phyloP scores from a whole-genome alignment of 2,797 vertebrate species.

The Sebastes flavidus region DNA sequence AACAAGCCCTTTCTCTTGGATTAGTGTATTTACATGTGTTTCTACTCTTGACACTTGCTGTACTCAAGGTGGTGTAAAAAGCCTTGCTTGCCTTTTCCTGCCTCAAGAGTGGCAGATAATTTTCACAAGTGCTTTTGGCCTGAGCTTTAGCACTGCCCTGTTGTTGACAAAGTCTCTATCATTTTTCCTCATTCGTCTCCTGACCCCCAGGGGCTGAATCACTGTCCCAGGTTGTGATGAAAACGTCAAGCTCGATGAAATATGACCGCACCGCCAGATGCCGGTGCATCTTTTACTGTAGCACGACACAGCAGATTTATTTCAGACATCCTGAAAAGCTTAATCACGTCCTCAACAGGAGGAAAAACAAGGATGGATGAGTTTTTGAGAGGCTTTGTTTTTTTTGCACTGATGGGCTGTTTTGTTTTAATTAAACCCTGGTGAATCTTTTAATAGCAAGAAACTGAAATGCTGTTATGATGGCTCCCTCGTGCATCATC shows the following conservation, averaged over 20 bases:
- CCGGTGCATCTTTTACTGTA: constrained; percentile 6
- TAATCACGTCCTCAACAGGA: not conserved
- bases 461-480: constrained; percentile 1
- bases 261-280: constrained; percentile 15
- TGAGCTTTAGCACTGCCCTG: not conserved
- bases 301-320: constrained; percentile 28
- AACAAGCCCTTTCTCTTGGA: not conserved
- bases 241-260: constrained; percentile 46
- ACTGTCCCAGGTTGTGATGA: constrained; percentile 35
- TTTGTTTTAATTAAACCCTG: constrained; percentile 23
- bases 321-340: constrained; percentile 12
- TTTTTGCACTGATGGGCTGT: not conserved
- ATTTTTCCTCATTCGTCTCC: constrained; percentile 17
- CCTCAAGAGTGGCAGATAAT: not conserved
- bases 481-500: constrained; percentile 14
- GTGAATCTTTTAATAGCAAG: constrained; percentile 35
- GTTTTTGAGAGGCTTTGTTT: constrained; percentile 10
- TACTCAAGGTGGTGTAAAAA: constrained; percentile 6
- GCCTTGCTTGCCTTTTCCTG: not conserved
- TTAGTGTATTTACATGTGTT: not conserved
- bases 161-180: constrained; percentile 1
- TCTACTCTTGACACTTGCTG: not conserved
- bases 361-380: constrained; percentile 1
- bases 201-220: constrained; percentile 30
- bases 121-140: not conserved